A percentile compares a stretch with the other conserved stretches of the same genome.
Conservation (phyloP, 1,140 invertebrate genomes). For the Rhopalosiphum padi region DNA sequence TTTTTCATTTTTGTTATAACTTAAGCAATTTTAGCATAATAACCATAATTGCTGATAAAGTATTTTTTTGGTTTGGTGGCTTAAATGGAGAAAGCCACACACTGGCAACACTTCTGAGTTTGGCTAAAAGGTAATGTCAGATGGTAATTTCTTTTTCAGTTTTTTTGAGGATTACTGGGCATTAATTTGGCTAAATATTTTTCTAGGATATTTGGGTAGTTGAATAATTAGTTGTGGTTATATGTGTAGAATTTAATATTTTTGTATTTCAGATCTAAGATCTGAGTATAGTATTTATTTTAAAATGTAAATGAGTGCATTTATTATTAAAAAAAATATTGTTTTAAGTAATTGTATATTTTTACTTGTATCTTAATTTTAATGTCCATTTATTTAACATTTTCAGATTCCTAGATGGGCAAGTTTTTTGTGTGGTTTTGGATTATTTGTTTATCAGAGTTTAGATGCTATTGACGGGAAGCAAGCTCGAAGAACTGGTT, state of each 20-base stretch:
- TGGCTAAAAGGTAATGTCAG: too few species aligned
- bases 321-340: neutral
- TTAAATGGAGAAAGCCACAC: too few species aligned
- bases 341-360: neutral
- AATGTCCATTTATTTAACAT: neutral
- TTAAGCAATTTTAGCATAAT: too few species aligned
- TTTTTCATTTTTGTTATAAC: too few species aligned
- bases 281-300: neutral
- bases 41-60: too few species aligned
- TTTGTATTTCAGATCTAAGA: neutral
- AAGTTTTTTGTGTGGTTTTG: conserved; percentile 88
- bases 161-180: too few species aligned
- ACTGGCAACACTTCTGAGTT: too few species aligned
- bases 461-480: conserved; percentile 99
- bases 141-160: too few species aligned
- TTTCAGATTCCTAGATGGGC: conserved; percentile 88
- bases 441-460: conserved; percentile 97
- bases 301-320: neutral
- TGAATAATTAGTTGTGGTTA: neutral
- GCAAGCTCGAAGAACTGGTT: conserved; percentile 93
- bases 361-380: neutral
- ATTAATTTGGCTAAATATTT: neutral
- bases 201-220: neutral
- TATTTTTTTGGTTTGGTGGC: too few species aligned
- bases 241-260: neutral